Conservation (phyloP, 1,140 invertebrate species). For the Drosophila lini region DNA sequence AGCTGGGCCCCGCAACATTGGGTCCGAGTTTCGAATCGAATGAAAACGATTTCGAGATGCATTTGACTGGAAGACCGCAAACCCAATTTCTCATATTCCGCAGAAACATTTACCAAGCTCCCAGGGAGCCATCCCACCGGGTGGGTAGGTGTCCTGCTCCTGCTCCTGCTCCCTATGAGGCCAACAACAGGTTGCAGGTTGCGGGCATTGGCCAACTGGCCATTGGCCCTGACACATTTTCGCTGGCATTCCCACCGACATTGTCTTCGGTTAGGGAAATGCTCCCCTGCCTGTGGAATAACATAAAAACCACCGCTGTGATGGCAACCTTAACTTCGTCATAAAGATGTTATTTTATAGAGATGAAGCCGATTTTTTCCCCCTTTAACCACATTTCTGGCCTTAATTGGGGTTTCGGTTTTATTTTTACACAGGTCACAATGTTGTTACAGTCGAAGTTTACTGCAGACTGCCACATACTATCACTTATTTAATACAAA, state of each 20-base stretch:
- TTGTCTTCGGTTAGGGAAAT: slow-evolving; percentile 28
- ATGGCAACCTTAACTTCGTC: slow-evolving; percentile 14
- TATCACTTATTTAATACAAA: not conserved
- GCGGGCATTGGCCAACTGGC: slow-evolving; percentile 27
- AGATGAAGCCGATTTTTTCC: not conserved
- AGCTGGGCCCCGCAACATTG: slow-evolving; percentile 1
- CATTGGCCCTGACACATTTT: slow-evolving; percentile 42
- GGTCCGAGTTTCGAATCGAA: slow-evolving; percentile 37
- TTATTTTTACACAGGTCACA: not conserved
- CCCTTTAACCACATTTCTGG: not conserved
- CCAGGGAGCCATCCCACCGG: slow-evolving; percentile 7
- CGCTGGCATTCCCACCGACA: slow-evolving; percentile 17
- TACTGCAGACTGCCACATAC: not conserved
- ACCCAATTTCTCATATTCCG: slow-evolving; percentile 65
- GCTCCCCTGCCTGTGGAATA: slow-evolving; percentile 6
- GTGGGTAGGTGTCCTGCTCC: not conserved
- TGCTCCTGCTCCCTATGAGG: slow-evolving; percentile 1
- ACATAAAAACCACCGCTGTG: slow-evolving; percentile 27
- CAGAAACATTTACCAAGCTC: slow-evolving; percentile 35
- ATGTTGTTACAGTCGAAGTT: not conserved
- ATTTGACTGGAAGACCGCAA: slow-evolving; percentile 77
- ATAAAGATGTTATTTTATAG: slow-evolving; percentile 66
- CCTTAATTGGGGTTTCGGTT: slow-evolving; percentile 6
- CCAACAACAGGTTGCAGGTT: slow-evolving; percentile 15
- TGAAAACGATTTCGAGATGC: slow-evolving; percentile 57